Base-by-base conservation (phyloP, 2,888 invertebrate genomes). In the Timema podura region DNA sequence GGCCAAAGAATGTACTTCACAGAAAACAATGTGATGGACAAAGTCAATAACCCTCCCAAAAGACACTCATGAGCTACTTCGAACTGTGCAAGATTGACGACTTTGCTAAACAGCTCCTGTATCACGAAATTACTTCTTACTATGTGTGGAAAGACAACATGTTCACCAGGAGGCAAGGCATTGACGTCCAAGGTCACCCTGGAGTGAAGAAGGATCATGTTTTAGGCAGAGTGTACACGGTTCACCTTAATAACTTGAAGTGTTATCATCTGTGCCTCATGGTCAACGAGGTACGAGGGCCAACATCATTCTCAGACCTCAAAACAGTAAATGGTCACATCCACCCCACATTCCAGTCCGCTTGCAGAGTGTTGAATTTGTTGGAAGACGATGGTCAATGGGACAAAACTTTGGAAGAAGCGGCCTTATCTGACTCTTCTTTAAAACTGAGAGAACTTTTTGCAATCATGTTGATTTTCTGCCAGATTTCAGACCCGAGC, bases 341-440 rank as follows among this genome's bases (percentile, higher is more conserved):
- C 45, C 71, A 74, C 71, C 65, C 64, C 65, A 79, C 78, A 30
- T 81, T 76, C 71, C 71, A 76, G 49, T 48, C 74, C 61, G 78
- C 78, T 59, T 80, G 79, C 74, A 71, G 76, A 67, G 72, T 70
- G 10, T 64, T 74, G 47, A 76, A 77, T 9, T 72, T 81, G 68
- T 72, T 81, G 45, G 78, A 80, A 74, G 75, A 80, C 72, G 79
- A 80, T 71, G 69, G 67, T 47, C 77, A 79, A 61, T 80, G 78
- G 78, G 71, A 77, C 68, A 68, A 51, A 48, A 75, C 76, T 59
- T 69, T 79, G 68, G 73, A 75, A 67, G 79, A 80, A 70, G 78
- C 78, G 0, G 74, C 64, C 13, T 11, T 48, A 8, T 67, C 66
- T 47, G 51, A 72, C 44, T 71, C 65, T 44, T 3, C 30, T 30